These are phyloP conservation scores for Metellina segmentata DNA, from an alignment of 2,888 invertebrate genomes.

Conservation along the genomic window DNA sequence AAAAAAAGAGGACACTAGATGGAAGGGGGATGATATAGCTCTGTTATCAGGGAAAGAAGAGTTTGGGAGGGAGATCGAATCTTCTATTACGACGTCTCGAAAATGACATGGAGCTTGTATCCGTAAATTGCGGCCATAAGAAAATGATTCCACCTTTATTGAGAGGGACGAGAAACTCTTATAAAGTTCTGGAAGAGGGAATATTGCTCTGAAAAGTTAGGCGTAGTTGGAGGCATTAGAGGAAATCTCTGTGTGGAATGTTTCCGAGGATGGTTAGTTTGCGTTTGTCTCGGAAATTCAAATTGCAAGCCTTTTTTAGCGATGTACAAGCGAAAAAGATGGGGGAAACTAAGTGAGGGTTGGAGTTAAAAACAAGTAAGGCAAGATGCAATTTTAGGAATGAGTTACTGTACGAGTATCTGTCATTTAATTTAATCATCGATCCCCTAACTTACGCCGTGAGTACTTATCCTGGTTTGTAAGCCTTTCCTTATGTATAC, in stretches of 20 bases:
- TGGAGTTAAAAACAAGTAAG: not conserved
- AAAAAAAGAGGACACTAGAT: too few species aligned
- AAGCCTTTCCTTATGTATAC: too few species aligned
- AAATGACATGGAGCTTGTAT: conserved; percentile 28
- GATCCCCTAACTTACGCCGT: too few species aligned
- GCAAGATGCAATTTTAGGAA: not conserved
- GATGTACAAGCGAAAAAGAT: too few species aligned
- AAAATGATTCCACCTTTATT: conserved; percentile 40
- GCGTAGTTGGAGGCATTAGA: not conserved
- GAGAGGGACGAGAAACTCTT: not conserved
- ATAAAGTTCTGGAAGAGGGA: not conserved
- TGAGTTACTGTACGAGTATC: not conserved
- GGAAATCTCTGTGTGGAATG: not conserved
- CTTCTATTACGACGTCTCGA: conserved; percentile 10
- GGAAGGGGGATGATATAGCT: not conserved
- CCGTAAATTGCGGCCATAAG: conserved; percentile 50
- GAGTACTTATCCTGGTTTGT: too few species aligned
- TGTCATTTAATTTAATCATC: too few species aligned
- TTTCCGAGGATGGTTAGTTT: not conserved
- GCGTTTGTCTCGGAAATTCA: not conserved
- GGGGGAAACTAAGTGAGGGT: not conserved
- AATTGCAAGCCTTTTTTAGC: not conserved
- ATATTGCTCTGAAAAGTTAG: not conserved
- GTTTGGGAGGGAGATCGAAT: not conserved
- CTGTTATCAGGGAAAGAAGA: conserved; percentile 3